phyloP scores from a whole-genome alignment of 2,113 vertebrate genomes.

The Tretioscincus oriximinensis region DNA sequence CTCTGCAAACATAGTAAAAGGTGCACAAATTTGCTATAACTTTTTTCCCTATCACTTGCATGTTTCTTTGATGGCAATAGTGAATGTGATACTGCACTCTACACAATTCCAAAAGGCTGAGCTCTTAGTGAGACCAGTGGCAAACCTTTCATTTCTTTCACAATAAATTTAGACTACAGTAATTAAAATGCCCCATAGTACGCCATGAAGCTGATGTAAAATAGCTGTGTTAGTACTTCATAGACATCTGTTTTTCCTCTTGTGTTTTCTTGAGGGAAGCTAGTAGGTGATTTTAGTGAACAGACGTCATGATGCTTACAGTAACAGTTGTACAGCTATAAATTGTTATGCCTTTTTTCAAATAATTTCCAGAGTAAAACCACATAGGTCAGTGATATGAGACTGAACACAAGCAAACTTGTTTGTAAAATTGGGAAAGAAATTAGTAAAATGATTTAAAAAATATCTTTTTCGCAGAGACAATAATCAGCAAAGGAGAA shows the following conservation, averaged over 20 bases:
- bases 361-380: constrained; percentile 10
- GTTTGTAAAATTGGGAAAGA: background rate
- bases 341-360: background rate
- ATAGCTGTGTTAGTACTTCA: constrained; percentile 31
- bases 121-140: background rate
- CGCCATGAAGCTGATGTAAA: constrained; percentile 29
- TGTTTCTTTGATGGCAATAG: background rate
- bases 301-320: constrained; percentile 1
- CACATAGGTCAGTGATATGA: constrained; percentile 4
- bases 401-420: background rate
- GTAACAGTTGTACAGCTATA: constrained; percentile 2
- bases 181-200: background rate
- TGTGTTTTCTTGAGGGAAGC: constrained; percentile 10
- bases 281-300: constrained; percentile 6
- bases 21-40: background rate
- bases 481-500: background rate
- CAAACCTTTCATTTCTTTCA: background rate
- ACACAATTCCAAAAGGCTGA: background rate
- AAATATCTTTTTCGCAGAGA: background rate
- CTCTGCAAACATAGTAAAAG: background rate
- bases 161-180: background rate
- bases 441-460: background rate
- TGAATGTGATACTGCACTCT: background rate
- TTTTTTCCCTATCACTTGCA: no score
- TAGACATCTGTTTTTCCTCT: constrained; percentile 34